A percentile compares a stretch with the other conserved stretches of the same genome.
These are phyloP conservation scores for Liolophura sinensis DNA, from an alignment of 1,140 invertebrate genomes.

Conservation along the genomic window DNA sequence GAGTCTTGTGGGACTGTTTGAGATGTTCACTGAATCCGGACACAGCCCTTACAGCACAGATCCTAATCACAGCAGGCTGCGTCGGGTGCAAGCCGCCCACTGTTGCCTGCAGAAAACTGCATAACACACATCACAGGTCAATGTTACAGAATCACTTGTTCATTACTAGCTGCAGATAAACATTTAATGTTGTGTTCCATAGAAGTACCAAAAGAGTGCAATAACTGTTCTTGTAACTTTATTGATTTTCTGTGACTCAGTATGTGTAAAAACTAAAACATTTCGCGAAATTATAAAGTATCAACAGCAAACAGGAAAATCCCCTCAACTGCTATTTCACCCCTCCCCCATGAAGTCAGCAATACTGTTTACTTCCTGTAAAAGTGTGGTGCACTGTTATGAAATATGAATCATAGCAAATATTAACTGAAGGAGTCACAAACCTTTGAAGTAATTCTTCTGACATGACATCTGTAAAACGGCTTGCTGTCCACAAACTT, in stretches of 20 bases:
- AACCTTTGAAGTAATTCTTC: constrained; percentile 63
- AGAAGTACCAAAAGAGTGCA: no score
- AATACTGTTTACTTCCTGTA: no score
- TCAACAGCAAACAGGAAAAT: no score
- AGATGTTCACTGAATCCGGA: constrained; percentile 66
- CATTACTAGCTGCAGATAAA: not conserved
- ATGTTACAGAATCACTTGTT: not conserved
- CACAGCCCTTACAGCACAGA: constrained; percentile 60
- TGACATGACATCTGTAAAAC: constrained; percentile 67
- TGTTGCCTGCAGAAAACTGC: constrained; percentile 68
- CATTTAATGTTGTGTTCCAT: not conserved
- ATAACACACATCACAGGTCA: constrained; percentile 18
- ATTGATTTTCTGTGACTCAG: not conserved
- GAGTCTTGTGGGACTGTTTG: constrained; percentile 55
- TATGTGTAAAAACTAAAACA: no score
- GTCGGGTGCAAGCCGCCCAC: constrained; percentile 66
- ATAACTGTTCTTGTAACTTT: not conserved
- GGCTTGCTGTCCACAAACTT: constrained; percentile 73
- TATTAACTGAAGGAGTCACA: no score
- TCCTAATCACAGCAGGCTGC: constrained; percentile 61
- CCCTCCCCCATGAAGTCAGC: no score
- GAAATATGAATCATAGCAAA: no score
- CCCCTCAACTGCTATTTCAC: no score
- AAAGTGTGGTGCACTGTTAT: no score
- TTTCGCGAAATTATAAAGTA: no score